Percentiles rank a stretch among this genome's conserved stretches.
phyloP scores from a whole-genome alignment of 2,797 vertebrate genomes.

The Helarctos malayanus region DNA sequence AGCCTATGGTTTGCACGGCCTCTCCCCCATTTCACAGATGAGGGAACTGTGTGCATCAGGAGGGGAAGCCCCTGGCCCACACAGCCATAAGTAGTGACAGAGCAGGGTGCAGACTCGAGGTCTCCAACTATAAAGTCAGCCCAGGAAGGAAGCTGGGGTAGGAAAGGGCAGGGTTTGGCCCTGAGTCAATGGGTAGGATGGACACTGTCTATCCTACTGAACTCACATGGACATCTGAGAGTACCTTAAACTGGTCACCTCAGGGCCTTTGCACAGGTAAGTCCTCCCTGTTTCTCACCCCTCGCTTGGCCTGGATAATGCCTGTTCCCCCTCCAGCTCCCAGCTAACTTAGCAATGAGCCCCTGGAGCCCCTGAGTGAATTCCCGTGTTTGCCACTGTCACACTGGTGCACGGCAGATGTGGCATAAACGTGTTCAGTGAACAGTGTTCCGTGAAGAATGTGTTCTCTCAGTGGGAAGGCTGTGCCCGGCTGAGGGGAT shows the following conservation, averaged over 20 bases:
- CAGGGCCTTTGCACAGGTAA: not conserved
- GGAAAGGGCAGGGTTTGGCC: not conserved
- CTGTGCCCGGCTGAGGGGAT: not conserved
- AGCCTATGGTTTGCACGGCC: not conserved
- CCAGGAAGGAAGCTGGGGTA: not conserved
- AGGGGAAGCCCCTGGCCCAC: not conserved
- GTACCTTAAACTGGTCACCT: not conserved
- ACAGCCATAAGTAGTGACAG: not conserved
- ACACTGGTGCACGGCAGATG: too few relatives aligned
- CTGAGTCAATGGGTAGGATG: not conserved
- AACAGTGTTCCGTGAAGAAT: not conserved
- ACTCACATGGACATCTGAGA: not conserved
- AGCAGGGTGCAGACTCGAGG: not conserved
- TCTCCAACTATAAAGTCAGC: not conserved
- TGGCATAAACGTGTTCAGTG: accelerated
- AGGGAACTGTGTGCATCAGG: not conserved
- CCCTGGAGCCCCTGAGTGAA: not conserved
- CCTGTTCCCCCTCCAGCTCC: not conserved
- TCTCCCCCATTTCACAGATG: not conserved
- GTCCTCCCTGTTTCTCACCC: too few relatives aligned
- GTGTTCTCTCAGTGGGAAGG: too few relatives aligned
- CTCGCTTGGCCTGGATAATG: not conserved
- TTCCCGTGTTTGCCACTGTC: not conserved
- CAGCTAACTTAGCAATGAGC: not conserved
- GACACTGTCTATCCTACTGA: not conserved